Percentiles rank a stretch among this genome's conserved stretches.
Conservation (phyloP, 2,888 invertebrate genomes). For the Heteromyza rotundicornis region DNA sequence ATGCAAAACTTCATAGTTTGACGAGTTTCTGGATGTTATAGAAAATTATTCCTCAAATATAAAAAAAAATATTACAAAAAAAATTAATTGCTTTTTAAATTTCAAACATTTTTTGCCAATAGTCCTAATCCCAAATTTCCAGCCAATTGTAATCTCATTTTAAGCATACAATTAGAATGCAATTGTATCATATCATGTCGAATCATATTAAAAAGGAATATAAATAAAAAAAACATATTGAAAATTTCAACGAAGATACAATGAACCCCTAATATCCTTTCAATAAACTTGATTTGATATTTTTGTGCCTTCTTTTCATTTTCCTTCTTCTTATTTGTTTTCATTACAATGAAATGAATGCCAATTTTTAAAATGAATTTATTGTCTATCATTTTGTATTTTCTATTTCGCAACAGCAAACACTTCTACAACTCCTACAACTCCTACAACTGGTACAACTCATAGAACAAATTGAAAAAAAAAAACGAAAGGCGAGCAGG, state of each 20-base stretch:
- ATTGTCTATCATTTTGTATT: constrained; percentile 20
- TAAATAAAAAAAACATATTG: no score
- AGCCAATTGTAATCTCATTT: not conserved
- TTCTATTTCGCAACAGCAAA: not conserved
- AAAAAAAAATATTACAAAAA: no score
- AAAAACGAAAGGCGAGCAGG: no score
- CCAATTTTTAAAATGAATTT: constrained; percentile 36
- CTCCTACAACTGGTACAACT: no score
- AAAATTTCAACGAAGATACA: not conserved
- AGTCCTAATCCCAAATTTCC: not conserved
- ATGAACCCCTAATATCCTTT: constrained; percentile 7
- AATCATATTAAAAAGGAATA: no score
- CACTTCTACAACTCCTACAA: no score
- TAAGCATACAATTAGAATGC: not conserved
- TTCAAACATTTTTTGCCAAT: no score
- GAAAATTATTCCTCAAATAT: no score
- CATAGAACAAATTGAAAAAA: not conserved
- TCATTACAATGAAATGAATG: constrained; percentile 34
- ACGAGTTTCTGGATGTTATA: no score
- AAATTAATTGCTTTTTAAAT: no score
- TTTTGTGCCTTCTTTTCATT: not conserved
- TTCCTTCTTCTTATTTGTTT: not conserved
- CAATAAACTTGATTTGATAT: constrained; percentile 1
- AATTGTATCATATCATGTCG: not conserved
- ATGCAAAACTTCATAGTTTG: no score